Percentiles rank a stretch among this genome's conserved stretches.
Evolutionary conservation across 2,888 invertebrate genomes (phyloP).

Genomic region (Tipula vernalis): DNA sequence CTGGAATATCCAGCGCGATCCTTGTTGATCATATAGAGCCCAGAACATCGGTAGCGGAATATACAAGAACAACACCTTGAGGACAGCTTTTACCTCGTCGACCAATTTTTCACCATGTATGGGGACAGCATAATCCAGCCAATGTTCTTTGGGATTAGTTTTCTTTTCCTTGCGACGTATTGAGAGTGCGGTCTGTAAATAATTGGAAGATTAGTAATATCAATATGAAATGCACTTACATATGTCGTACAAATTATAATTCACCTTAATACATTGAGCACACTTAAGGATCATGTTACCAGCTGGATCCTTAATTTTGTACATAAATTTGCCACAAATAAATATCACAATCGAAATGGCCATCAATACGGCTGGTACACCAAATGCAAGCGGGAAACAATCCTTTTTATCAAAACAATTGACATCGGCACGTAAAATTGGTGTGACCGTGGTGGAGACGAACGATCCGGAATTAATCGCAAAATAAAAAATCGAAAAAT

Average conservation of each 20-base stretch:
- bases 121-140: conserved; percentile 77
- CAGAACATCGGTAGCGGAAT: conserved; percentile 85
- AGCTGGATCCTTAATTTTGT: conserved; percentile 50
- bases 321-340: conserved; percentile 48
- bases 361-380: conserved; percentile 63
- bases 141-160: conserved; percentile 50
- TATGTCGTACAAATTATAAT: conserved; percentile 24
- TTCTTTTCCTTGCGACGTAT: conserved; percentile 31
- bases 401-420: conserved; percentile 51
- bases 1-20: conserved; percentile 86
- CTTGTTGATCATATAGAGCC: conserved; percentile 90
- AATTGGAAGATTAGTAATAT: not conserved
- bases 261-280: conserved; percentile 49
- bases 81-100: conserved; percentile 62
- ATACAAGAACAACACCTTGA: conserved; percentile 66
- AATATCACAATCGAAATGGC: conserved; percentile 60
- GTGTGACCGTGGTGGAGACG: conserved; percentile 60
- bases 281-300: conserved; percentile 58
- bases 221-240: not conserved
- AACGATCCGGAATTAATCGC: conserved; percentile 51
- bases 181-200: conserved; percentile 39
- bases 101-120: conserved; percentile 57
- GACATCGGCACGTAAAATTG: conserved; percentile 54
- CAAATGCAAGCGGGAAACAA: conserved; percentile 62
- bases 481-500: conserved; percentile 70